These are phyloP conservation scores for Lemur catta DNA, from an alignment of 2,797 vertebrate species.

Conservation along the genomic window DNA sequence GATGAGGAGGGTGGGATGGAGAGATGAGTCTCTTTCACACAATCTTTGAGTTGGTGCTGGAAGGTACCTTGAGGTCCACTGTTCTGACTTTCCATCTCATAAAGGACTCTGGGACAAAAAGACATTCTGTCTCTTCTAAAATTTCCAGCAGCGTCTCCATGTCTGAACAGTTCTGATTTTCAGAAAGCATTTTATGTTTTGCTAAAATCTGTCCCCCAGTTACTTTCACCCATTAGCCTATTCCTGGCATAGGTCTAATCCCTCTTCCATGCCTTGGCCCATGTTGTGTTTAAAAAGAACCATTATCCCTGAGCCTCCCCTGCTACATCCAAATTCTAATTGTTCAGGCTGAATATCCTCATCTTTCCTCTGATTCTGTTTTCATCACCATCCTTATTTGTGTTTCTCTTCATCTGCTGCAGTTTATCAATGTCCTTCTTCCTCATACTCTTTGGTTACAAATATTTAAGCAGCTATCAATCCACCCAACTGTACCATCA, in stretches of 20 bases:
- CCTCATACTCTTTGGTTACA: background rate
- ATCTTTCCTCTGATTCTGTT: background rate
- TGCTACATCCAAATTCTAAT: background rate
- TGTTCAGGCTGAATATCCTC: background rate
- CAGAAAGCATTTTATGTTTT: background rate
- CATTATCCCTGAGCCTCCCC: background rate
- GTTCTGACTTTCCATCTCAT: background rate
- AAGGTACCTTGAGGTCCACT: background rate
- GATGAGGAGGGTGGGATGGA: too few relatives aligned
- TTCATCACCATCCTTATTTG: background rate
- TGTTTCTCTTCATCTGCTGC: background rate
- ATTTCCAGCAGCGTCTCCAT: background rate
- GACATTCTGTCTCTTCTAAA: background rate
- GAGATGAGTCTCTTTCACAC: background rate
- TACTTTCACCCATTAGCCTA: background rate
- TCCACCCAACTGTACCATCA: background rate
- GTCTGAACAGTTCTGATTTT: background rate
- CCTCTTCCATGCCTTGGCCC: background rate
- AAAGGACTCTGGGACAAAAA: background rate
- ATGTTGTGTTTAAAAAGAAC: background rate
- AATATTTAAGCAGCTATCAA: constrained; percentile 37
- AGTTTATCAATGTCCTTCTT: background rate
- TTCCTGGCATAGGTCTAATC: background rate
- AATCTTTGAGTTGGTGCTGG: background rate
- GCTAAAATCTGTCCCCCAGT: background rate